phyloP scores from a whole-genome alignment of 2,797 vertebrate genomes.

The Amniataba percoides region DNA sequence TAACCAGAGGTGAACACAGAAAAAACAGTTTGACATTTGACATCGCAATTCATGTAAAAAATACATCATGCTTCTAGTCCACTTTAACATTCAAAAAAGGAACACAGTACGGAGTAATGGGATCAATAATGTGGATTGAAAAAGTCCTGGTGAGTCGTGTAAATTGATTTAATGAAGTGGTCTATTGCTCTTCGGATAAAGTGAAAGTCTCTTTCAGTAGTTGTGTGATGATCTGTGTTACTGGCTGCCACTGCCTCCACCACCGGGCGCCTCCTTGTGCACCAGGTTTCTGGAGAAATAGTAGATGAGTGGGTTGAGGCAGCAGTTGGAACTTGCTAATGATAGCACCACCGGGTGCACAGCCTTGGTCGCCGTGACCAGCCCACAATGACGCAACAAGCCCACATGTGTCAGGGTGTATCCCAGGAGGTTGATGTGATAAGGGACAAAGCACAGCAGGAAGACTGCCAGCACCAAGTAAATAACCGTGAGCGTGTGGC shows the following conservation, averaged over 20 bases:
- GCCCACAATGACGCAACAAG: slow-evolving; percentile 73
- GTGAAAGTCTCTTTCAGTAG: neutral
- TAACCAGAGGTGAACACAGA: neutral
- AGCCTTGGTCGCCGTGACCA: slow-evolving; percentile 69
- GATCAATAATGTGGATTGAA: neutral
- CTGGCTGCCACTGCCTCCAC: slow-evolving; percentile 59
- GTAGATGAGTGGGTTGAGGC: slow-evolving; percentile 85
- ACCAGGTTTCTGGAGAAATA: slow-evolving; percentile 80
- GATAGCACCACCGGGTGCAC: slow-evolving; percentile 81
- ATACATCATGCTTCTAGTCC: neutral
- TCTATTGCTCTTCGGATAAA: neutral
- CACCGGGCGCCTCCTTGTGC: slow-evolving; percentile 49
- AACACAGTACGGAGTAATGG: neutral
- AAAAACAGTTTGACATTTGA: neutral
- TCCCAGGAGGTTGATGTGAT: slow-evolving; percentile 83
- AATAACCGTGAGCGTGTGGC: slow-evolving; percentile 78
- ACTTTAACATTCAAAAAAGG: neutral
- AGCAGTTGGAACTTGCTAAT: slow-evolving; percentile 82
- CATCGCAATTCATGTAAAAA: neutral
- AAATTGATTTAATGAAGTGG: neutral
- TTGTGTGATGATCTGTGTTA: slow-evolving; percentile 25
- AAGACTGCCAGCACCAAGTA: slow-evolving; percentile 84
- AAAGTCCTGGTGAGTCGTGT: neutral
- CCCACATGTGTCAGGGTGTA: slow-evolving; percentile 82
- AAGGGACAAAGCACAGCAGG: slow-evolving; percentile 83